Base-by-base conservation (phyloP, 2,113 vertebrate genomes). In the Calcarius ornatus region DNA sequence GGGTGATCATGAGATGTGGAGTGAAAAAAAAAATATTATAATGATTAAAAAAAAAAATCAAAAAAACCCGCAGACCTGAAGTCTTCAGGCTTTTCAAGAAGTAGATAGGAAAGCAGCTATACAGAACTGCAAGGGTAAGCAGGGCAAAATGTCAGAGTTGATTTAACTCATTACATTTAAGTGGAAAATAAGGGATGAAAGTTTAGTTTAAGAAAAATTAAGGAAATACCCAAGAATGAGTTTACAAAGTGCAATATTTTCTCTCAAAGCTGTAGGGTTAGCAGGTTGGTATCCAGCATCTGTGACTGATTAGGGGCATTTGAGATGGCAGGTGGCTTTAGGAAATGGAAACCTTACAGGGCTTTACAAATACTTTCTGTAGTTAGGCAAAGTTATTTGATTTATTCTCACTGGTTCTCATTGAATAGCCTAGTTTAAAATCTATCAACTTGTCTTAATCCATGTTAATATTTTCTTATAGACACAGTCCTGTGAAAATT, bases 311-410 rank as follows among this genome's bases (percentile, higher is more conserved):
- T 98, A 98, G 73, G 66, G 94, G 88, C 95, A 94, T 87, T 97
- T 96, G 97, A 98, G 95, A 96, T 97, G 98, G 97, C 98, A 98
- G 98, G 98, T 98, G 98, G 97, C 96, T 98, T 97, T 96, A 95
- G 94, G 97, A 97, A 98, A 98, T 93, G 87, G 94, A 97, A 96
- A 95, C 96, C 94, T 97, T 80, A 60, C 78, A 86, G 94, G 91
- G 95, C 97, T 98, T 97, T 98, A 92, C 97, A 98, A 98, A 97
- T 96, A 97, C 96, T 96, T 98, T 96, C 86, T 94, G 82, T 94
- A 95, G 93, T 96, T 96, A 95, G 90, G 95, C 93, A 90, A 94
- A 96, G 94, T 96, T 92, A 97, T 90, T 96, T 81, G 96, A 96
- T 98, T 97, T 94, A 95, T 92, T 82, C 95, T 96, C 35, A 2